phyloP scores from a whole-genome alignment of 1,140 invertebrate genomes.

The Rhizoglyphus robini region DNA sequence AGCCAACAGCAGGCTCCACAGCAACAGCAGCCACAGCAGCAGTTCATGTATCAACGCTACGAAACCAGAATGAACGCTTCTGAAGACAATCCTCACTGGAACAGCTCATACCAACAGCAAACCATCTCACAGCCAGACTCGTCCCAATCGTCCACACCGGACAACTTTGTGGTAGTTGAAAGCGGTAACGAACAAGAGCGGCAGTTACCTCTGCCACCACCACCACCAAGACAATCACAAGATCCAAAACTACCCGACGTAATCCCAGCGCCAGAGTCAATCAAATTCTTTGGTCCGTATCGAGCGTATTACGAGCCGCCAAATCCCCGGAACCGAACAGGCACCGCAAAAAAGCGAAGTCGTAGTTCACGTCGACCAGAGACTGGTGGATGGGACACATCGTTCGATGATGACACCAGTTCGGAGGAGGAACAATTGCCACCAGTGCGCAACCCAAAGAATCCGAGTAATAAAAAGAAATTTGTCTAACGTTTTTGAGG shows the following conservation, averaged over 20 bases:
- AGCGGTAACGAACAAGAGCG: no score
- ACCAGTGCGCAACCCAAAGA: no score
- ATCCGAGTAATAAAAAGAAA: no score
- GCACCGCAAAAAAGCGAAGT: background rate
- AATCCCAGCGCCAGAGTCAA: background rate
- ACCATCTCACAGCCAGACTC: background rate
- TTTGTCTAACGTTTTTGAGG: no score
- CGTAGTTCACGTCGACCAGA: background rate
- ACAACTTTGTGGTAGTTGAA: no score
- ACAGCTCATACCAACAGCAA: background rate
- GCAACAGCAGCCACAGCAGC: no score
- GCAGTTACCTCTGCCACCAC: background rate
- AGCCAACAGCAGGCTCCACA: no score
- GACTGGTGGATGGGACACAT: background rate
- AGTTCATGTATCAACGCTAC: background rate
- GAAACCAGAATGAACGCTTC: background rate
- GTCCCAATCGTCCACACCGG: background rate
- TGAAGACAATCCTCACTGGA: background rate
- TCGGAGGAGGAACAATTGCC: background rate
- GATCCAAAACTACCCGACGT: background rate
- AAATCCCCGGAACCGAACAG: no score
- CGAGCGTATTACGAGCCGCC: background rate
- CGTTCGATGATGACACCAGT: background rate
- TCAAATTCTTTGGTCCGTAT: background rate
- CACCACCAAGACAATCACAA: background rate